Evolutionary conservation across 2,113 vertebrate genomes (phyloP).

Genomic region (Gobiocypris rarus): DNA sequence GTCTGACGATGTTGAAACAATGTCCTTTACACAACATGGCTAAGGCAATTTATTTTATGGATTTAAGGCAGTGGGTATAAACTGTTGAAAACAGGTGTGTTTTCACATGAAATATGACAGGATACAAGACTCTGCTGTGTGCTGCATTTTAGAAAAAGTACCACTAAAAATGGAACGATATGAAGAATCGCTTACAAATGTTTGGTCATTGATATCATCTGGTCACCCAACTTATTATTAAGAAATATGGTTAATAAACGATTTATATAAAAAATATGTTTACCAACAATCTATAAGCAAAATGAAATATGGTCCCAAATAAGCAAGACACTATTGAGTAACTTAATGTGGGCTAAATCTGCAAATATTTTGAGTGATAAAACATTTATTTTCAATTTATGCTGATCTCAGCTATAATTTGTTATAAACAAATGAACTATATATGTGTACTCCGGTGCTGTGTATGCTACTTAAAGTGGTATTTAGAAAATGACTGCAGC

Average conservation of each 20-base stretch:
- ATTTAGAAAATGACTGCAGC: background rate
- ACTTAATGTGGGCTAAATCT: background rate
- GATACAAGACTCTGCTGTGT: background rate
- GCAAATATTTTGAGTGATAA: background rate
- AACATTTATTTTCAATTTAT: background rate
- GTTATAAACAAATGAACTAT: background rate
- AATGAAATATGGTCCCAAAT: background rate
- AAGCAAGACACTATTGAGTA: background rate
- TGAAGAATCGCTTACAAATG: background rate
- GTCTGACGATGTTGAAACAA: background rate
- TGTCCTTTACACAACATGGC: slow-evolving; percentile 1
- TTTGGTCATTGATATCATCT: background rate
- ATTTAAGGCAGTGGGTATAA: slow-evolving; percentile 2
- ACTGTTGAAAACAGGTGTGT: slow-evolving; percentile 16
- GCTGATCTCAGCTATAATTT: background rate
- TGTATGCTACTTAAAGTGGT: background rate
- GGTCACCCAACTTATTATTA: background rate
- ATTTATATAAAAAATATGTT: background rate
- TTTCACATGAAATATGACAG: background rate
- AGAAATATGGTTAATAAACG: background rate
- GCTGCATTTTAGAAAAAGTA: background rate
- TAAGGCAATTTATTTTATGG: background rate
- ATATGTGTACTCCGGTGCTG: background rate
- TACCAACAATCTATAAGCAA: background rate
- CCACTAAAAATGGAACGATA: background rate